A percentile compares a stretch with the other conserved stretches of the same genome.
Conservation (phyloP, 2,888 invertebrate genomes). For the Notocelia uddmanniana region DNA sequence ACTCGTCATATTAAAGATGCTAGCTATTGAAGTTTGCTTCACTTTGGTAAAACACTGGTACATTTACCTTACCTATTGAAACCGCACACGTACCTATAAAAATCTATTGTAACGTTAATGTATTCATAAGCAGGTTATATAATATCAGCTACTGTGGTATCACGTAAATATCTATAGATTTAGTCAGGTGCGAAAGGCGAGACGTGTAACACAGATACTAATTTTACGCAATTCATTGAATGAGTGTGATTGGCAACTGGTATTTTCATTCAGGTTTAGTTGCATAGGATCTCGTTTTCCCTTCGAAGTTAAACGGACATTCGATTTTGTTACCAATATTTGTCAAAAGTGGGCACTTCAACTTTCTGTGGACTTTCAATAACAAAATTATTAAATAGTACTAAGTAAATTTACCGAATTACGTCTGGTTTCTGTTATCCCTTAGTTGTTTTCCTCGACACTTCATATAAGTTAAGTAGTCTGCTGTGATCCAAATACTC, state of each 20-base stretch:
- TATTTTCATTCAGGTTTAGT: slow-evolving; percentile 13
- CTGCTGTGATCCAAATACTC: no score
- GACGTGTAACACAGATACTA: slow-evolving; percentile 28
- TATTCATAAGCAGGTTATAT: slow-evolving; percentile 24
- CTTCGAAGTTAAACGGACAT: no score
- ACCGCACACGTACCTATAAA: not conserved
- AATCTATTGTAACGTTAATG: slow-evolving; percentile 2
- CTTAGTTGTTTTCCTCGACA: no score
- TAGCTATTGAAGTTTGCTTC: not conserved
- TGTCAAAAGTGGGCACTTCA: no score
- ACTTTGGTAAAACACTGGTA: not conserved
- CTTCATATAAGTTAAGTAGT: no score
- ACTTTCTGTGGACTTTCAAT: no score
- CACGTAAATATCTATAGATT: slow-evolving; percentile 38
- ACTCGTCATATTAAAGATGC: not conserved
- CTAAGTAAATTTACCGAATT: no score
- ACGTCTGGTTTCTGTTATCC: no score
- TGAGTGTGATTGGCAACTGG: slow-evolving; percentile 14
- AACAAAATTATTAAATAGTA: no score
- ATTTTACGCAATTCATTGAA: slow-evolving; percentile 28
- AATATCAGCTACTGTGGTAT: slow-evolving; percentile 35
- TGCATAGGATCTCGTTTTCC: not conserved
- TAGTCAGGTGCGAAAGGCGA: slow-evolving; percentile 27
- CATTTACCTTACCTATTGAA: not conserved
- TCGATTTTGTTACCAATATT: no score